These are phyloP conservation scores for Phania funesta DNA, from an alignment of 2,888 invertebrate genomes.

Conservation along the genomic window DNA sequence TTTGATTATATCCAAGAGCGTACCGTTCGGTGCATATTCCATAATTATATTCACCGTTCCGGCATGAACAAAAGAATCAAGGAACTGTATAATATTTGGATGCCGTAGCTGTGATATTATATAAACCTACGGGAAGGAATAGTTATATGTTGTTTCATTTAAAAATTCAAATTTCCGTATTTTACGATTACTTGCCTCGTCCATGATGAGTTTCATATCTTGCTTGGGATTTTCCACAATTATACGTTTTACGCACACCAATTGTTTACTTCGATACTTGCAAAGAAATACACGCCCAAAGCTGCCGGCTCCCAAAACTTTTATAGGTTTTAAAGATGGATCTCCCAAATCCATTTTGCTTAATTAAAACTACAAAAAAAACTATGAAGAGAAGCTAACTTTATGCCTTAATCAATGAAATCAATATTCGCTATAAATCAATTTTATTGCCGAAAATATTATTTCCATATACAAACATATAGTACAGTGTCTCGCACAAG, in stretches of 20 bases:
- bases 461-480: not conserved
- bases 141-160: not conserved
- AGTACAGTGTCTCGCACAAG: not conserved
- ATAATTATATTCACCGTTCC: slow-evolving; percentile 77
- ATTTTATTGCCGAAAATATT: no score
- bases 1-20: slow-evolving; percentile 74
- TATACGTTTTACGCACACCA: slow-evolving; percentile 78
- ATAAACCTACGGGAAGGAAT: slow-evolving; percentile 71
- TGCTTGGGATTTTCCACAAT: slow-evolving; percentile 72
- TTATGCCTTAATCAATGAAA: not conserved
- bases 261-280: slow-evolving; percentile 59
- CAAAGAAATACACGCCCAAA: slow-evolving; percentile 77
- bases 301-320: slow-evolving; percentile 75
- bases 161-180: not conserved
- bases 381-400: not conserved
- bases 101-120: slow-evolving; percentile 78
- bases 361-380: not conserved
- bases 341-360: slow-evolving; percentile 75
- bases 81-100: slow-evolving; percentile 77
- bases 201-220: slow-evolving; percentile 75
- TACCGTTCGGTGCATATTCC: slow-evolving; percentile 78
- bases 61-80: slow-evolving; percentile 74
- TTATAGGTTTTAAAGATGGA: slow-evolving; percentile 70
- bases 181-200: slow-evolving; percentile 71
- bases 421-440: not conserved